Evolutionary conservation across 2,888 invertebrate genomes (phyloP), one percentile per base, ranked within the genome.

Genomic region (Desoria tigrina): DNA sequence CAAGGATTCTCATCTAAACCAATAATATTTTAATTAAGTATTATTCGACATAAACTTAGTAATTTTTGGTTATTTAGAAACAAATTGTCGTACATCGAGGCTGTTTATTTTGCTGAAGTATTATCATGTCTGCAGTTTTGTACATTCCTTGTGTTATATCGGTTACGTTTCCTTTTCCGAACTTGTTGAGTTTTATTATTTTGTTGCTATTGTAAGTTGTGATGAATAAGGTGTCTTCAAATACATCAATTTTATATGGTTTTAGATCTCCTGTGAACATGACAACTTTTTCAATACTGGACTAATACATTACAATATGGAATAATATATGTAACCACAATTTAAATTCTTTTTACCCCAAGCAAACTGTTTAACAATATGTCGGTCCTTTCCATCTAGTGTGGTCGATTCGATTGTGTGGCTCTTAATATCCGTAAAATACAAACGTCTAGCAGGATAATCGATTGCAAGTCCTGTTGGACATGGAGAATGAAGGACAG

Each of bases 361-460:
- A 45, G 81, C 79, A 74, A 88, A 87, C 49, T 82, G 80, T 59
- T 83, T 82, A 1, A 88, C 84, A 2, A 86, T 78, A 65, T 84
- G 83, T 45, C 90, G 83, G 76, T 87, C 87, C 60, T 83, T 82
- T 67, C 92, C 92, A 79, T 89, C 87, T 23, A 88, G 80, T 18
- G 83, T 82, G 58, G 87, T 84, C 49, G 86, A 86, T 80, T 90
- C 89, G 64, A 92, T 84, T 23, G 86, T 85, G 74, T 85, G 85
- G 73, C 86, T 85, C 79, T 90, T 90, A n/a, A 87, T 86, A 82
- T 94, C 94, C 14, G 89, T 86, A 89, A 90, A 91, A 83, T 92
- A 93, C 2, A 94, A 80, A 6, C 92, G 82, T n/a, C 83, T 82
- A 0, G 88, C 87, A 0, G 89, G 85, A 78, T 86, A 85, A 80